Evolutionary conservation across 2,797 vertebrate species (phyloP).

Genomic region (Hippopotamyrus pictus): DNA sequence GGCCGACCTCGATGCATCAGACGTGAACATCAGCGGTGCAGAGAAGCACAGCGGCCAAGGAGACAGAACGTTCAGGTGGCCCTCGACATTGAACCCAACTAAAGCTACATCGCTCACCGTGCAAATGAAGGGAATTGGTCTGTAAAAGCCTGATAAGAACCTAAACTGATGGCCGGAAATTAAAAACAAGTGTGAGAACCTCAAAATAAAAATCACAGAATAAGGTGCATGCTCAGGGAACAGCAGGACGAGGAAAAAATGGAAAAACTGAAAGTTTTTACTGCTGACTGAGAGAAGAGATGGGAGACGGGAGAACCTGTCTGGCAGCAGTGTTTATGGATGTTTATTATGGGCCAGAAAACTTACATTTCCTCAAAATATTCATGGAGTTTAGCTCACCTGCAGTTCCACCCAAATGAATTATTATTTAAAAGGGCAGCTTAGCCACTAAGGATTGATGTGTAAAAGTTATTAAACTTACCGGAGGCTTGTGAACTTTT

Average conservation of each 20-base stretch:
- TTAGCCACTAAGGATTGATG: neutral
- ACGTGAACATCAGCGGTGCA: neutral
- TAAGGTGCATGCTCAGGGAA: neutral
- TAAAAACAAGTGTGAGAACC: neutral
- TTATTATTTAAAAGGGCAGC: neutral
- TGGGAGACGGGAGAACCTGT: neutral
- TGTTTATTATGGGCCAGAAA: neutral
- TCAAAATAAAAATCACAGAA: neutral
- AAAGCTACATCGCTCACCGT: neutral
- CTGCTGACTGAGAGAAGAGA: neutral
- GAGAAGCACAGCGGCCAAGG: neutral
- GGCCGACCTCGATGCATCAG: neutral
- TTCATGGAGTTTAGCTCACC: neutral
- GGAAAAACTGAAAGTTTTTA: neutral
- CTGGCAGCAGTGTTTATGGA: neutral
- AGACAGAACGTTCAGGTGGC: neutral
- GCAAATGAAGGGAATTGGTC: neutral
- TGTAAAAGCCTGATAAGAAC: neutral
- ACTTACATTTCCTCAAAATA: slow-evolving; percentile 2
- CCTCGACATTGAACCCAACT: neutral
- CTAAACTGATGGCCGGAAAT: neutral
- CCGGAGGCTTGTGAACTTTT: neutral
- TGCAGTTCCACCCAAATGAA: slow-evolving; percentile 1
- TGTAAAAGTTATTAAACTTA: slow-evolving; percentile 1
- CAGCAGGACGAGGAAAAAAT: neutral